phyloP scores from a whole-genome alignment of 2,888 invertebrate species.

The Drosophila buzzatii region DNA sequence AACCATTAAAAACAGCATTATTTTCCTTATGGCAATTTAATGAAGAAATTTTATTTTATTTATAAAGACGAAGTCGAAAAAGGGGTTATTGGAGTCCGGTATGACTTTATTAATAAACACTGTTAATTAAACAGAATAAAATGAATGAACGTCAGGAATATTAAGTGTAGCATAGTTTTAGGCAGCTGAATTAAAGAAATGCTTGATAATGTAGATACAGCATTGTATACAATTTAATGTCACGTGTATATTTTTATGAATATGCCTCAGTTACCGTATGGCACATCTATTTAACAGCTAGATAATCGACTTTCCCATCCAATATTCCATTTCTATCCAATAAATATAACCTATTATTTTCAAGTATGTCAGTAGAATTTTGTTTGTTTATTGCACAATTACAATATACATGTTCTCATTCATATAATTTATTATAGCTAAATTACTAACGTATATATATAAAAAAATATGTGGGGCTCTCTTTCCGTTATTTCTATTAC shows the following conservation, averaged over 20 bases:
- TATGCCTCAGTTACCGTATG: background rate
- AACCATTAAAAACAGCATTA: no score
- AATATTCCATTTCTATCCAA: background rate
- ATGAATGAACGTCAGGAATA: no score
- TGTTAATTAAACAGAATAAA: no score
- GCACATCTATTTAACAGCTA: background rate
- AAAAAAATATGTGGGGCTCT: constrained; percentile 54
- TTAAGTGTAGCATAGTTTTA: constrained; percentile 1
- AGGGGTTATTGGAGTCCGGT: no score
- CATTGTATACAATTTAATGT: background rate
- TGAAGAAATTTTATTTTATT: no score
- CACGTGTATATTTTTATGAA: fast-evolving
- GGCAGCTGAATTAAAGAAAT: background rate
- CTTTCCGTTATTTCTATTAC: constrained; percentile 56
- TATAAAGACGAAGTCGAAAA: no score
- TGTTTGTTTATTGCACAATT: constrained; percentile 83
- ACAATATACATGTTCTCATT: constrained; percentile 82
- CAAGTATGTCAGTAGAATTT: constrained; percentile 65
- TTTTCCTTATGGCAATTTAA: no score
- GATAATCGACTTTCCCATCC: background rate
- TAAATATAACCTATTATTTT: constrained; percentile 11
- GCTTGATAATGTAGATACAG: background rate
- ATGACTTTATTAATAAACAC: no score
- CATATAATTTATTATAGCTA: constrained; percentile 78
- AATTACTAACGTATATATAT: constrained; percentile 60